Base-by-base conservation (phyloP, 1,140 invertebrate species). In the Atopsyche davidsoni region DNA sequence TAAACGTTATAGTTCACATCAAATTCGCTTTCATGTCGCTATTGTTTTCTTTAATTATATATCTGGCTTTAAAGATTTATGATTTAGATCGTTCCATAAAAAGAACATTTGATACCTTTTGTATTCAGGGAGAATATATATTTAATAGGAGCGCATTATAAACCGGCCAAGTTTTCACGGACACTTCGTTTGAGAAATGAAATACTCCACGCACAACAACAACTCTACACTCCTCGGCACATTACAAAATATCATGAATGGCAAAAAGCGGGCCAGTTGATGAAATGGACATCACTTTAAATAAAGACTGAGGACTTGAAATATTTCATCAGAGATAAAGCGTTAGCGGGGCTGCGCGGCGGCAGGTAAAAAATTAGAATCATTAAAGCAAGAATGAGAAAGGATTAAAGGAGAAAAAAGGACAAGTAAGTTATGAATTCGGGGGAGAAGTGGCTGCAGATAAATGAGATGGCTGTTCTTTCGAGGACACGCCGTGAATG, bases 251-350 rank as follows among this genome's bases (percentile, higher is more conserved):
- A 57, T 57, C 46, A 46, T 50, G 25, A 48, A 49, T 41, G 50
- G 47, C 38, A 23, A 46, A n/a, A 16, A 31, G 43, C 48, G 32
- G 42, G 42, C 41, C 28, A 53, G 34, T 49, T 57, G 55, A 57
- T 53, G 55, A 57, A 57, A 57, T 51, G 55, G 51, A 53, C 46
- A 57, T 51, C 55, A 57, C 53, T 57, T 57, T 57, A 53, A 57
- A 57, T 57, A 49, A 57, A 57, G 55, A 57, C 50, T 53, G 50
- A 57, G 46, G 55, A 53, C 51, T 40, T 39, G 31, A 45, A 53
- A 53, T 53, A 53, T 57, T 57, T 57, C 46, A 57, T 45, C 35
- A 16, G 41, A 47, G 55, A 57, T 53, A 57, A 57, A 57, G 47
- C 46, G 14, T 35, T 25, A 38, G 18, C 32, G n/a, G 32, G 16